These are phyloP conservation scores for Formicarius rufipectus DNA, from an alignment of 2,113 vertebrate genomes.

Conservation along the genomic window DNA sequence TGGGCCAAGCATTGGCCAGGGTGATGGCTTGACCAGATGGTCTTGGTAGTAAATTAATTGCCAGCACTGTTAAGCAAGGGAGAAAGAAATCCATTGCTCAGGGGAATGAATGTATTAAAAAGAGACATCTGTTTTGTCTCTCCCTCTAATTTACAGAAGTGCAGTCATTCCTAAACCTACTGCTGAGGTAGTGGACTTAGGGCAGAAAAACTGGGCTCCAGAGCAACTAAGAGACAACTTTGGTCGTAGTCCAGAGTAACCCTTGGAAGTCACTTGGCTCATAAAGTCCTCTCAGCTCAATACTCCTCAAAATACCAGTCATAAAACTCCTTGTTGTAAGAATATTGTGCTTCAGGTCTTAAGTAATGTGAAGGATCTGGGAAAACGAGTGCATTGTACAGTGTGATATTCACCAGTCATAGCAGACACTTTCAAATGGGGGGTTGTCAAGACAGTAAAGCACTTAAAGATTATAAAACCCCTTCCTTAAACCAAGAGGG, in stretches of 20 bases:
- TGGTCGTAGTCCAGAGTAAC: not conserved
- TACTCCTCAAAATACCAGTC: not conserved
- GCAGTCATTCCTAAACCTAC: not conserved
- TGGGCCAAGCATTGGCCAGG: not conserved
- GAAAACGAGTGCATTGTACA: not conserved
- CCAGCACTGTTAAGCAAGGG: not conserved
- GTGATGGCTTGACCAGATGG: not conserved
- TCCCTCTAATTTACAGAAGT: not conserved
- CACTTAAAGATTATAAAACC: not conserved
- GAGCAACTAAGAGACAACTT: not conserved
- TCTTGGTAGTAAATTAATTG: not conserved
- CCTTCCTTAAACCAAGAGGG: not conserved
- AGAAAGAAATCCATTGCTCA: not conserved
- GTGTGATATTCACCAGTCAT: not conserved
- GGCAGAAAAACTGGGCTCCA: not conserved
- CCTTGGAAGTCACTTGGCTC: not conserved
- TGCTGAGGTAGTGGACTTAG: not conserved
- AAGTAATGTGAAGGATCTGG: not conserved
- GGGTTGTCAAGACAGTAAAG: not conserved
- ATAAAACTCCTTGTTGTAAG: not conserved
- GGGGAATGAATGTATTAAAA: not conserved
- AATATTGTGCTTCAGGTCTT: not conserved
- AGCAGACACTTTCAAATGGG: not conserved
- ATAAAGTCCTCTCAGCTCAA: not conserved
- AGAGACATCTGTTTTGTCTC: not conserved